A percentile compares a stretch with the other conserved stretches of the same genome.
Evolutionary conservation across 2,797 vertebrate genomes (phyloP).

Genomic region (Poeciliopsis presidionis): DNA sequence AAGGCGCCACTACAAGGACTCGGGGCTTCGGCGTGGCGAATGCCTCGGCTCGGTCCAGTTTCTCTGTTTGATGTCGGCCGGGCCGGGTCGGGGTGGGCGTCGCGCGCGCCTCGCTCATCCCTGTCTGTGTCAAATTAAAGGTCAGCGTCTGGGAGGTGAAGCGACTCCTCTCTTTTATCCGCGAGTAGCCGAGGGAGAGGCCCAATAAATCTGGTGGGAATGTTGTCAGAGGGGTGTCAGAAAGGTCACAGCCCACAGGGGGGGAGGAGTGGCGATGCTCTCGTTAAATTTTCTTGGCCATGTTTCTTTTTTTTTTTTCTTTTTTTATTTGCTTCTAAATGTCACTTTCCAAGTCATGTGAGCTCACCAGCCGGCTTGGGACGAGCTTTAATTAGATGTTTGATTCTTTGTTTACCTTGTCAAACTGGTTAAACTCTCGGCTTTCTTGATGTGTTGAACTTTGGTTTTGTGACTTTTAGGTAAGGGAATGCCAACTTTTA

Average conservation of each 20-base stretch:
- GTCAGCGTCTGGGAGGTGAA: slow-evolving; percentile 75
- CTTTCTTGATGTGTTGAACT: slow-evolving; percentile 11
- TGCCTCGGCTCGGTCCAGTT: slow-evolving; percentile 38
- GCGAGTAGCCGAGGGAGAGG: slow-evolving; percentile 63
- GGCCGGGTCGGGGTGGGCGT: slow-evolving; percentile 11
- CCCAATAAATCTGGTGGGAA: slow-evolving; percentile 80
- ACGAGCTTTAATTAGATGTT: slow-evolving; percentile 72
- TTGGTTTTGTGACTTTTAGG: slow-evolving; percentile 1
- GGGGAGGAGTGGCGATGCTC: slow-evolving; percentile 65
- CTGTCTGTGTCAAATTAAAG: slow-evolving; percentile 76
- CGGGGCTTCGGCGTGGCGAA: slow-evolving; percentile 51
- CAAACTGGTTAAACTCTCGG: slow-evolving; percentile 36
- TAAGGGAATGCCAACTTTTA: neutral
- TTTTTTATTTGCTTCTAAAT: slow-evolving; percentile 65
- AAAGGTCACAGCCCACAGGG: slow-evolving; percentile 81
- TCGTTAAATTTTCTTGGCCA: slow-evolving; percentile 75
- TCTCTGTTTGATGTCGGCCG: slow-evolving; percentile 58
- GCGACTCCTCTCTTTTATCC: slow-evolving; percentile 70
- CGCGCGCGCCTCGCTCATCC: slow-evolving; percentile 48
- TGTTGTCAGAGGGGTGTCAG: slow-evolving; percentile 72
- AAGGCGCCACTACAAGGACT: slow-evolving; percentile 47
- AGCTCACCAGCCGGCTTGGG: slow-evolving; percentile 52
- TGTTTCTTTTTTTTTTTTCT: slow-evolving; percentile 40
- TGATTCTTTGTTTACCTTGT: slow-evolving; percentile 70
- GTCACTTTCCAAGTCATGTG: slow-evolving; percentile 77